phyloP scores from a whole-genome alignment of 2,797 vertebrate genomes.

The Takifugu rubripes region DNA sequence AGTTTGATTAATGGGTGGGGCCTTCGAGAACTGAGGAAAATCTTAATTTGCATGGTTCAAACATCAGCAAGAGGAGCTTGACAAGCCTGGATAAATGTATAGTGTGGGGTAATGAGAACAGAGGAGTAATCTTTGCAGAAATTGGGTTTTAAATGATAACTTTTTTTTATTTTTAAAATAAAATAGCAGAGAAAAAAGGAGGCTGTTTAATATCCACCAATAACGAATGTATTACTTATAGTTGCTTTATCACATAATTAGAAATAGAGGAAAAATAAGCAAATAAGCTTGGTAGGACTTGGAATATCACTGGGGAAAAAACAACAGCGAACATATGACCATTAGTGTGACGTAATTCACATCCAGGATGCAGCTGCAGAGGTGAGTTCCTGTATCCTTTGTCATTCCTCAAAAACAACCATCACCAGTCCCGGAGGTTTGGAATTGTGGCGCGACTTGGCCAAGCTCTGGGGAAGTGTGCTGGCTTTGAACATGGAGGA shows the following conservation, averaged over 20 bases:
- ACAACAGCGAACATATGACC: not conserved
- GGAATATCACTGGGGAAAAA: not conserved
- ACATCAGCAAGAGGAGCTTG: conserved; percentile 55
- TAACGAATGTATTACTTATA: too few relatives aligned
- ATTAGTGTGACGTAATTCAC: conserved; percentile 32
- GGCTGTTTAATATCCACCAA: not conserved
- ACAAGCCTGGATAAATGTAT: conserved; percentile 43
- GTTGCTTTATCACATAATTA: too few relatives aligned
- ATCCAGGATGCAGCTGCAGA: conserved; percentile 50
- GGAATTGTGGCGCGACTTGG: too few relatives aligned
- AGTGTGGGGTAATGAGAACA: conserved; percentile 20
- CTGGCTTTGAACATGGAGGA: conserved; percentile 8
- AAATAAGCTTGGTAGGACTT: not conserved
- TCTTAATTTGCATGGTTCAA: conserved; percentile 60
- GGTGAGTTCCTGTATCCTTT: conserved; percentile 35
- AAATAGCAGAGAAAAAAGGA: conserved; percentile 5
- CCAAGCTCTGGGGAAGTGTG: not conserved
- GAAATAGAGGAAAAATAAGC: not conserved
- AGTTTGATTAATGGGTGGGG: conserved; percentile 49
- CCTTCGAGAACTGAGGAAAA: conserved; percentile 44
- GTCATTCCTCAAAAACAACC: conserved; percentile 17
- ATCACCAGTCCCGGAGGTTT: not conserved
- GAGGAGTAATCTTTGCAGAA: conserved; percentile 22
- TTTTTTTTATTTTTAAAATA: not conserved
- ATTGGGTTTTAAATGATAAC: not conserved